Evolutionary conservation across 2,113 vertebrate species (phyloP).

Genomic region (Gallinago jamesoni): DNA sequence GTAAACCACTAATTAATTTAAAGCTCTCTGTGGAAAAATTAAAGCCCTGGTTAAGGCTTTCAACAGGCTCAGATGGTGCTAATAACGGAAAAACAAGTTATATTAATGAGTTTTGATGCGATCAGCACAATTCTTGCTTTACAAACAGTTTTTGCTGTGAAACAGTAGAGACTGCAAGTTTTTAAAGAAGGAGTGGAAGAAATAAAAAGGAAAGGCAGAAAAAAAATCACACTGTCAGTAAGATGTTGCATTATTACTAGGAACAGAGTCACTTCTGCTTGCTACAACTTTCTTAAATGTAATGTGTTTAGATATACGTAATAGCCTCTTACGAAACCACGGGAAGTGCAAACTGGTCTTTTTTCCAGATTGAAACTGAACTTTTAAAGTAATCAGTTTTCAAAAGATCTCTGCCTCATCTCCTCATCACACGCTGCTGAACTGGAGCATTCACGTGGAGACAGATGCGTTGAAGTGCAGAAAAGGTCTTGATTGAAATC

Average conservation of each 20-base stretch:
- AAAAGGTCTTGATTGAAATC: background rate
- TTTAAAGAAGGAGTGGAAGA: slow-evolving; percentile 17
- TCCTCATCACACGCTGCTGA: background rate
- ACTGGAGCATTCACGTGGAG: background rate
- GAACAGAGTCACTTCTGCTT: slow-evolving; percentile 48
- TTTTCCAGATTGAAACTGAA: background rate
- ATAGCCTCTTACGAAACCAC: background rate
- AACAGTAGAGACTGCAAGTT: slow-evolving; percentile 31
- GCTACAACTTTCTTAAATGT: slow-evolving; percentile 44
- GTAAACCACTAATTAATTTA: slow-evolving; percentile 90
- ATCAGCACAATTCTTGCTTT: slow-evolving; percentile 62
- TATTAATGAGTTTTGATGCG: slow-evolving; percentile 73
- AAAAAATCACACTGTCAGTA: slow-evolving; percentile 10
- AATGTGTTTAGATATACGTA: background rate
- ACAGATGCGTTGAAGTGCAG: background rate
- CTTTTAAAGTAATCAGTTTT: background rate
- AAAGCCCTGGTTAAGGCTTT: slow-evolving; percentile 78
- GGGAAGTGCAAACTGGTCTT: background rate
- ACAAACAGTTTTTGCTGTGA: slow-evolving; percentile 55
- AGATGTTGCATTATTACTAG: background rate
- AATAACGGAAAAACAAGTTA: slow-evolving; percentile 75
- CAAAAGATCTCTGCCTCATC: background rate
- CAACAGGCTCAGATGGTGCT: slow-evolving; percentile 80
- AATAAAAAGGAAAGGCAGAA: background rate
- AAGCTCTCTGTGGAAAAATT: slow-evolving; percentile 84